phyloP scores from a whole-genome alignment of 2,797 vertebrate genomes.

The Brachyrhaphis roseni region DNA sequence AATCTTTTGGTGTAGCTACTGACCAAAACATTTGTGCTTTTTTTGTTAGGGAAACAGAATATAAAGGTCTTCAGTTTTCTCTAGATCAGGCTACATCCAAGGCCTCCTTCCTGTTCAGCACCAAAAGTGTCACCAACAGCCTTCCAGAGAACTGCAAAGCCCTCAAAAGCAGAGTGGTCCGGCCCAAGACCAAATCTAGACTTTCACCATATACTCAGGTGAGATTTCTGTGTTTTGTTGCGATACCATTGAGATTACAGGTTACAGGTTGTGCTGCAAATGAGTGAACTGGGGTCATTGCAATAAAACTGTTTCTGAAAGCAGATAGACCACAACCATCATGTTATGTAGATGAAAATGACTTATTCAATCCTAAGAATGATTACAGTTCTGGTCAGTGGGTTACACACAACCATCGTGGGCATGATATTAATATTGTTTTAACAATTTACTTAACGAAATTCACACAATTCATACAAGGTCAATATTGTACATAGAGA shows the following conservation, averaged over 20 bases:
- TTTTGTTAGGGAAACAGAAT: conserved; percentile 91
- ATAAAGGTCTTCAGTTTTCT: conserved; percentile 96
- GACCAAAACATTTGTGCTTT: conserved; percentile 15
- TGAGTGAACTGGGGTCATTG: no score
- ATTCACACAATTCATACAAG: neutral
- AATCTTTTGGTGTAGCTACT: conserved; percentile 26
- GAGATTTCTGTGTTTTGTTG: conserved; percentile 25
- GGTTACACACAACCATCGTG: neutral
- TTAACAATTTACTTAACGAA: neutral
- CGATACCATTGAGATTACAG: neutral
- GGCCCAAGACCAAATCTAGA: conserved; percentile 90
- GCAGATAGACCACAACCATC: neutral
- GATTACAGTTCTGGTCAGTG: neutral
- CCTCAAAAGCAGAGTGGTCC: conserved; percentile 84
- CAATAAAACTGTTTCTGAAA: neutral
- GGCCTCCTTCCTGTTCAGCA: conserved; percentile 84
- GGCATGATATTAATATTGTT: neutral
- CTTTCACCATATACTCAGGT: conserved; percentile 96
- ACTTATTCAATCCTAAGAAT: neutral
- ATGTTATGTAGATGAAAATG: neutral
- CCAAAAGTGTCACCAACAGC: conserved; percentile 79
- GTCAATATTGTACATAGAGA: neutral
- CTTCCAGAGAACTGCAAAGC: conserved; percentile 86
- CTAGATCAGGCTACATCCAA: conserved; percentile 94
- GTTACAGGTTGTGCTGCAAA: neutral